phyloP scores from a whole-genome alignment of 2,797 vertebrate genomes.

The Aythya fuligula region DNA sequence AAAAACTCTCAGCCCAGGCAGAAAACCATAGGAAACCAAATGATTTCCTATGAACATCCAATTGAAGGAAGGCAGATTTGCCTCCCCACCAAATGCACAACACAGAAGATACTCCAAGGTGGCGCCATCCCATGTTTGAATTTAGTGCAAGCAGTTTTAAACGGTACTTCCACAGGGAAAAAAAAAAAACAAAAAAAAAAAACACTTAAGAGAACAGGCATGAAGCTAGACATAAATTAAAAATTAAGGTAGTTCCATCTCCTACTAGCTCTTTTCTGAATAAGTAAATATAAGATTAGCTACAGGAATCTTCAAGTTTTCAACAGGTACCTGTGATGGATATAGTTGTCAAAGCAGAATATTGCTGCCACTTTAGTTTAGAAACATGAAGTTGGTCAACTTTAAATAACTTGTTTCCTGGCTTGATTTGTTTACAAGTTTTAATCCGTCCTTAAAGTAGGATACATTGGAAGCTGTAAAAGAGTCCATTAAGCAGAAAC shows the following conservation, averaged over 20 bases:
- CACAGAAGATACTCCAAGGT: not conserved
- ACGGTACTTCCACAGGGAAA: not conserved
- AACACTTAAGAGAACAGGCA: not conserved
- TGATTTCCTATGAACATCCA: not conserved
- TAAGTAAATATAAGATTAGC: not conserved
- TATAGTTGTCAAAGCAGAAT: not conserved
- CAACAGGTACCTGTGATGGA: not conserved
- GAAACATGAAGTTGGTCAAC: not conserved
- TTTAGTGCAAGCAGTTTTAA: not conserved
- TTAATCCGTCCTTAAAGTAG: not conserved
- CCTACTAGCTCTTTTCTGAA: not conserved
- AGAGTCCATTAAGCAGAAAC: not conserved
- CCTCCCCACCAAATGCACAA: not conserved
- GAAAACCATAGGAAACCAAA: not conserved
- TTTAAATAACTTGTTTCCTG: not conserved
- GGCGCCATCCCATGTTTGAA: not conserved
- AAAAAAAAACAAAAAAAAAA: not conserved
- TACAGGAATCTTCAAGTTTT: not conserved
- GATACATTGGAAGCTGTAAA: not conserved
- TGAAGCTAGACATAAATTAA: not conserved
- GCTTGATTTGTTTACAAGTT: not conserved
- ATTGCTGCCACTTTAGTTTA: not conserved
- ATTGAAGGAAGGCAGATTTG: not conserved
- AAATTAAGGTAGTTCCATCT: not conserved
- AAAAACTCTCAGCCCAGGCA: not conserved